phyloP scores from a whole-genome alignment of 2,797 vertebrate species.

The Myiotriccus ornatus region DNA sequence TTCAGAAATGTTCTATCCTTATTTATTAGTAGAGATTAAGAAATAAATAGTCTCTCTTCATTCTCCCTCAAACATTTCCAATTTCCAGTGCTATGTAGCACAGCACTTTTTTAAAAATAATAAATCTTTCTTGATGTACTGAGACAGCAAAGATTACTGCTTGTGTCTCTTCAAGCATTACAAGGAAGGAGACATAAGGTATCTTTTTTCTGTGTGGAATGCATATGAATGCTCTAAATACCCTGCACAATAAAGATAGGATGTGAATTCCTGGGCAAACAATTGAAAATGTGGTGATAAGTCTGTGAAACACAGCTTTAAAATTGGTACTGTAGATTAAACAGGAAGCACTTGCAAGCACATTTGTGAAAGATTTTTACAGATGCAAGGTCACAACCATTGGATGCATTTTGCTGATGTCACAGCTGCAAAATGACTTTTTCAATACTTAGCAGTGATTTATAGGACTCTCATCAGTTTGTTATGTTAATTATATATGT shows the following conservation, averaged over 20 bases:
- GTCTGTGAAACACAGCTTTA: not conserved
- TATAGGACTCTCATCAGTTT: conserved; percentile 26
- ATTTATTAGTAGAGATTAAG: not conserved
- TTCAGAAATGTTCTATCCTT: not conserved
- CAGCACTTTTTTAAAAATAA: not conserved
- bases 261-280: not conserved
- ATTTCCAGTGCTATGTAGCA: not conserved
- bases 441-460: conserved; percentile 26
- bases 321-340: conserved; percentile 1
- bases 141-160: not conserved
- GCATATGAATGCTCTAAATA: not conserved
- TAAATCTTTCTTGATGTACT: not conserved
- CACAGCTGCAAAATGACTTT: conserved; percentile 35
- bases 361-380: conserved; percentile 40
- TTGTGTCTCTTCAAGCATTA: not conserved
- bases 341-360: not conserved
- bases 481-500: conserved; percentile 16
- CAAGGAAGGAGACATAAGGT: not conserved
- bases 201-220: not conserved
- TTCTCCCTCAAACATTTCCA: not conserved
- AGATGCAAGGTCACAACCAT: not conserved
- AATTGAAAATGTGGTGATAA: not conserved
- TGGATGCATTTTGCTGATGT: conserved; percentile 43
- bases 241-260: not conserved
- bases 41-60: not conserved